Evolutionary conservation across 2,113 vertebrate genomes (phyloP).

Genomic region (Seriola dumerili): DNA sequence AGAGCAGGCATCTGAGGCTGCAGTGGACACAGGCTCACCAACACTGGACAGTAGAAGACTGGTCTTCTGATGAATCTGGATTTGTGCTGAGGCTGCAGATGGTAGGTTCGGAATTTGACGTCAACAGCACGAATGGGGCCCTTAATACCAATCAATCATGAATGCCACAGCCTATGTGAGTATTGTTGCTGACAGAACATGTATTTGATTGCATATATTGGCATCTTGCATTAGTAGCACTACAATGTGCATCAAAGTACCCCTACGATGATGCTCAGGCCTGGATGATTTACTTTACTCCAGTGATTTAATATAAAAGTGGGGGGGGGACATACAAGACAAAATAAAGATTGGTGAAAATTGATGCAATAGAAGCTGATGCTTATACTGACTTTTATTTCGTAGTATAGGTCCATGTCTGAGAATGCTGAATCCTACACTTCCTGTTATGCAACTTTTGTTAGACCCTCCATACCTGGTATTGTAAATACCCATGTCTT

Average conservation of each 20-base stretch:
- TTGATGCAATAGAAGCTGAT: not conserved
- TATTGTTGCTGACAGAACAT: no score
- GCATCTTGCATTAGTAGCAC: not conserved
- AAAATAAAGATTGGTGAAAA: not conserved
- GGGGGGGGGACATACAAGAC: not conserved
- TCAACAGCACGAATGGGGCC: no score
- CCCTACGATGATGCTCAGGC: not conserved
- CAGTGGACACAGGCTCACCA: not conserved
- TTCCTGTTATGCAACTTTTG: no score
- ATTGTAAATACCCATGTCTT: no score
- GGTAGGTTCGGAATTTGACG: no score
- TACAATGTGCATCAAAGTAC: not conserved
- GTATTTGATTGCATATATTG: not conserved
- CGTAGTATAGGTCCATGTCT: no score
- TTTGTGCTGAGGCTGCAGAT: no score
- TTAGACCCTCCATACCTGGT: no score
- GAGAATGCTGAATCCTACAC: no score
- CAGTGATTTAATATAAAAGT: not conserved
- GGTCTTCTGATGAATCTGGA: not conserved
- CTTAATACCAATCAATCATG: no score
- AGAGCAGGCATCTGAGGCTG: no score
- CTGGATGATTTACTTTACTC: constrained; percentile 4
- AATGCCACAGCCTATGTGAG: no score
- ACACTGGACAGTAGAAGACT: not conserved
- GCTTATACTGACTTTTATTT: not conserved